A percentile compares a stretch with the other conserved stretches of the same genome.
Evolutionary conservation across 2,888 invertebrate genomes (phyloP).

Genomic region (Pteria penguin): DNA sequence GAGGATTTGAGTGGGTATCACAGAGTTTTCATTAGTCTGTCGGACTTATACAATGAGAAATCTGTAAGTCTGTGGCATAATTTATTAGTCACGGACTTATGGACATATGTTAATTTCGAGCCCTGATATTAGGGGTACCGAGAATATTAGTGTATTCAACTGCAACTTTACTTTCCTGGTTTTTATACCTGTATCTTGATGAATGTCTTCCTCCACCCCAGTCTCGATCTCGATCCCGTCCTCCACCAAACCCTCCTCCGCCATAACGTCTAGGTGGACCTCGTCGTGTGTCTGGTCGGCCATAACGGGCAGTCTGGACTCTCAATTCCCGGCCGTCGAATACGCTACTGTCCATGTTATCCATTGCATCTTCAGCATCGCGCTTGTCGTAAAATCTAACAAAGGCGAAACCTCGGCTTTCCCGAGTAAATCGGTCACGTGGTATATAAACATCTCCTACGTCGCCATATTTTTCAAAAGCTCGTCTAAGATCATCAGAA

Average conservation of each 20-base stretch:
- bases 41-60: too few relatives aligned
- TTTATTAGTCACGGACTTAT: too few relatives aligned
- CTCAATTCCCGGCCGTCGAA: conserved; percentile 97
- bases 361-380: conserved; percentile 98
- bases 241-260: conserved; percentile 51
- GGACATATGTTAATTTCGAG: too few relatives aligned
- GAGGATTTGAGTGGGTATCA: too few relatives aligned
- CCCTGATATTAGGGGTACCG: too few relatives aligned
- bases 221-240: conserved; percentile 45
- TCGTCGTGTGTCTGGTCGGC: conserved; percentile 86
- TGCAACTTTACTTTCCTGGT: too few relatives aligned
- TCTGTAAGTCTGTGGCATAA: too few relatives aligned
- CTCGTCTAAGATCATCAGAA: conserved; percentile 91
- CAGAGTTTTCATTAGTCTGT: too few relatives aligned
- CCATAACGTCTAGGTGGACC: conserved; percentile 81
- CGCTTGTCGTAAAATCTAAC: conserved; percentile 92
- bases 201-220: not conserved
- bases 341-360: conserved; percentile 97
- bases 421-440: conserved; percentile 94
- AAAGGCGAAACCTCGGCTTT: conserved; percentile 98
- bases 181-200: not conserved
- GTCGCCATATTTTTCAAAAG: conserved; percentile 92
- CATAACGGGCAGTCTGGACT: conserved; percentile 98
- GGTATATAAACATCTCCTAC: conserved; percentile 99
- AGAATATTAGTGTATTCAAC: too few relatives aligned